Evolutionary conservation across 2,888 invertebrate genomes (phyloP).

Genomic region (Ischnura elegans): DNA sequence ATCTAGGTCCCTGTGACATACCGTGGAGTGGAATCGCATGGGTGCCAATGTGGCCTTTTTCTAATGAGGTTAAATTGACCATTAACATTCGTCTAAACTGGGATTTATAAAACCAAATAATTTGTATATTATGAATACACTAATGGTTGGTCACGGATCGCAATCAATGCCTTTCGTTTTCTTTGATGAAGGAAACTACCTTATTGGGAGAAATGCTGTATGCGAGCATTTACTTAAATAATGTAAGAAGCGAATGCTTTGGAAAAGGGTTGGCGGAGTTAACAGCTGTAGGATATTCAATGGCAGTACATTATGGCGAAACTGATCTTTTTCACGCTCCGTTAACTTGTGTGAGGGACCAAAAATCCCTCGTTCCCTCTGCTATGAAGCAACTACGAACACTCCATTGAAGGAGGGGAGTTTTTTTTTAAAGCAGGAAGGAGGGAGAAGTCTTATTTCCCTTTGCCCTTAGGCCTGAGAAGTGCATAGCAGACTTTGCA

Average conservation of each 20-base stretch:
- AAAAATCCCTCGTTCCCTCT: not conserved
- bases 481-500: constrained; percentile 11
- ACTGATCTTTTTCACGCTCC: constrained; percentile 26
- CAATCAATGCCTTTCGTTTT: too few relatives aligned
- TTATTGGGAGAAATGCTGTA: not conserved
- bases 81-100: too few relatives aligned
- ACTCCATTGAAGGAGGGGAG: not conserved
- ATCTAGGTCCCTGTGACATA: too few relatives aligned
- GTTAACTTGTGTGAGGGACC: not conserved
- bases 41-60: too few relatives aligned
- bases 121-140: too few relatives aligned
- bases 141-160: too few relatives aligned
- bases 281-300: not conserved
- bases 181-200: too few relatives aligned
- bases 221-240: too few relatives aligned
- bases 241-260: not conserved
- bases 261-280: constrained; percentile 18
- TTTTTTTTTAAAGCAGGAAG: not conserved
- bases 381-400: not conserved
- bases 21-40: too few relatives aligned
- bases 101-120: too few relatives aligned
- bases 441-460: not conserved
- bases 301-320: not conserved
- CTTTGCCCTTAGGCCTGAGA: not conserved
- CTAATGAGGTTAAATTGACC: too few relatives aligned